A percentile compares a stretch with the other conserved stretches of the same genome.
Conservation (phyloP, 2,888 invertebrate genomes). For the Auanema freiburgensis region DNA sequence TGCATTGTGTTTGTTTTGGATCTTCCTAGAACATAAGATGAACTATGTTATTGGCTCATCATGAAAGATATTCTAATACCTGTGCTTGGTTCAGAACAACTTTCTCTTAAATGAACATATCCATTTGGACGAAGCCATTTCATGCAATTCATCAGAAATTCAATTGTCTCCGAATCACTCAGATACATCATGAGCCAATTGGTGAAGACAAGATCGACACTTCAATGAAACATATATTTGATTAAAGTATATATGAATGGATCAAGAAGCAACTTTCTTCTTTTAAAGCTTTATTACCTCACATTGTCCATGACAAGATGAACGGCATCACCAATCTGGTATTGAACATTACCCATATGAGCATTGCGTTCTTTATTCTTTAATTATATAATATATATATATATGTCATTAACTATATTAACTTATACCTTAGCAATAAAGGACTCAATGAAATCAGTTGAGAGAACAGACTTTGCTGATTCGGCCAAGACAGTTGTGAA, state of each 20-base stretch:
- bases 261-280: constrained; percentile 1
- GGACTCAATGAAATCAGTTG: constrained; percentile 70
- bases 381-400: not conserved
- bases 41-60: not conserved
- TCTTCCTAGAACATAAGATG: constrained; percentile 22
- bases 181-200: constrained; percentile 72
- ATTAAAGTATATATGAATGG: not conserved
- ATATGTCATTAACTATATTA: not conserved
- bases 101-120: constrained; percentile 69
- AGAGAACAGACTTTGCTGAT: constrained; percentile 67
- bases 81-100: constrained; percentile 70
- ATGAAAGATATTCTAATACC: too few species aligned
- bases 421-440: constrained; percentile 66
- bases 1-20: constrained; percentile 49
- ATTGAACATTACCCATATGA: constrained; percentile 67
- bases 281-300: too few species aligned
- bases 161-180: constrained; percentile 66
- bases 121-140: constrained; percentile 69
- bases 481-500: constrained; percentile 68
- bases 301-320: constrained; percentile 65
- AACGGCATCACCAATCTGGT: constrained; percentile 68
- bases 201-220: constrained; percentile 70
- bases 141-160: constrained; percentile 67
- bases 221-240: constrained; percentile 44
- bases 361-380: constrained; percentile 67